Evolutionary conservation across 2,888 invertebrate genomes (phyloP).

Genomic region (Seira ritae): DNA sequence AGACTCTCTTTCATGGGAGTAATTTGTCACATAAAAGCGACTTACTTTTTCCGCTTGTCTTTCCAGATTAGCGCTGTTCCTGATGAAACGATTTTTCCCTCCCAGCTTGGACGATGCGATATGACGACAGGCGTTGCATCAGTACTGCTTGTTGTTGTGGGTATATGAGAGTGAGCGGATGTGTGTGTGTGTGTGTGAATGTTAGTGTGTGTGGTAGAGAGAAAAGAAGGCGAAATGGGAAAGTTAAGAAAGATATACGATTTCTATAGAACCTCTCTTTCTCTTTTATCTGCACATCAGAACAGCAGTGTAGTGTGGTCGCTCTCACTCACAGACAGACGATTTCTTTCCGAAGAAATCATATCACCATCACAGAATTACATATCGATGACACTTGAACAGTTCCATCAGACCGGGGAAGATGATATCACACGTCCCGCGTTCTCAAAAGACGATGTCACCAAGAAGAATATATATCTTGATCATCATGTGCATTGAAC

Average conservation of each 20-base stretch:
- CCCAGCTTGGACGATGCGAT: not conserved
- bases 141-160: not conserved
- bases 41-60: constrained; percentile 10
- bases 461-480: constrained; percentile 5
- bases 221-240: constrained; percentile 3
- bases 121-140: not conserved
- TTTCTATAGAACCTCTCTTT: not conserved
- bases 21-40: constrained; percentile 9
- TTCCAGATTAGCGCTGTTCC: not conserved
- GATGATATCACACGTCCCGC: constrained; percentile 13
- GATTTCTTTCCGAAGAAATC: constrained; percentile 17
- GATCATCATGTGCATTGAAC: constrained; percentile 6
- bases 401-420: not conserved
- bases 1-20: constrained; percentile 4
- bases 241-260: not conserved
- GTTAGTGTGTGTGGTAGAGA: not conserved
- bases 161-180: too few species aligned
- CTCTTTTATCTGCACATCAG: constrained; percentile 2
- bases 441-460: not conserved
- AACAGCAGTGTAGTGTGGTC: not conserved
- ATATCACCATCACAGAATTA: constrained; percentile 10
- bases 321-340: not conserved
- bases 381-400: constrained; percentile 19
- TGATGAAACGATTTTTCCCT: not conserved
- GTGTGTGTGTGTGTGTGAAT: too few species aligned